These are phyloP conservation scores for Lycophotia porphyrea DNA, from an alignment of 2,888 invertebrate species.

Conservation along the genomic window DNA sequence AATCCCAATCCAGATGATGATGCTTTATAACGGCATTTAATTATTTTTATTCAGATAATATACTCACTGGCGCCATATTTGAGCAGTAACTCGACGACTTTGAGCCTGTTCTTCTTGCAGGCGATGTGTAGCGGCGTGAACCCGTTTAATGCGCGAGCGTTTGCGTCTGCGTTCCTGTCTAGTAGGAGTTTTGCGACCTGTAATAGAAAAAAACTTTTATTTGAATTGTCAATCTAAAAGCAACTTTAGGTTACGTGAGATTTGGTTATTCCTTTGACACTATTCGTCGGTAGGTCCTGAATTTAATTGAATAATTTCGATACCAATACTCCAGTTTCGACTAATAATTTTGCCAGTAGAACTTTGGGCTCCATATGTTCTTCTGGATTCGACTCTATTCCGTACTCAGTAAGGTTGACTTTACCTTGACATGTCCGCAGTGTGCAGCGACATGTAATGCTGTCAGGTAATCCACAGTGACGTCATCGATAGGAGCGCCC, in stretches of 20 bases:
- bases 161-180: constrained; percentile 98
- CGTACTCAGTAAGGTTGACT: rapidly evolving
- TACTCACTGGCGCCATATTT: constrained; percentile 97
- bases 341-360: background rate
- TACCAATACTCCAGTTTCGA: background rate
- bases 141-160: constrained; percentile 98
- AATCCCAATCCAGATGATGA: too few species aligned
- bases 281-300: background rate
- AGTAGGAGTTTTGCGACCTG: constrained; percentile 97
- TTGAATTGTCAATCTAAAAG: background rate
- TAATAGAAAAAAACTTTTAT: constrained; percentile 39
- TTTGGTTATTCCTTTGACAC: background rate
- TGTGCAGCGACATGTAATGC: constrained; percentile 99
- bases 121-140: constrained; percentile 99
- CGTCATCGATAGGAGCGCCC: constrained; percentile 99
- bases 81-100: constrained; percentile 98
- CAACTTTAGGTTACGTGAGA: background rate
- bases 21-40: too few species aligned
- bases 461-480: constrained; percentile 99
- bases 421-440: constrained; percentile 95
- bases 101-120: constrained; percentile 99
- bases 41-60: too few species aligned
- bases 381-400: background rate
- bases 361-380: background rate
- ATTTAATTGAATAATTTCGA: background rate